A percentile compares a stretch with the other conserved stretches of the same genome.
phyloP scores from a whole-genome alignment of 2,113 vertebrate species.

The Austrofundulus limnaeus region DNA sequence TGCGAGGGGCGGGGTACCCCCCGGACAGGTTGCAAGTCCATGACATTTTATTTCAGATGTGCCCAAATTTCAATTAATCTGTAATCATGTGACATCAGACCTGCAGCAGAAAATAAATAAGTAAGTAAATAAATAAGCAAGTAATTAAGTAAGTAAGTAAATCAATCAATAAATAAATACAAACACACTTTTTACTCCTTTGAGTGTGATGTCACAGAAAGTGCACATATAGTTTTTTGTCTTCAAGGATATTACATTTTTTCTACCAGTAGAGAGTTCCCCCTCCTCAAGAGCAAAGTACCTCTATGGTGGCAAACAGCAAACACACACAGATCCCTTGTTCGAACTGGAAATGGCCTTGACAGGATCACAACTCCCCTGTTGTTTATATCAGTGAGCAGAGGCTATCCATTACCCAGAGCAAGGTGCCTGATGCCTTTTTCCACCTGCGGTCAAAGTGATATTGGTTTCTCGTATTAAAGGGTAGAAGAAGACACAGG shows the following conservation, averaged over 20 bases:
- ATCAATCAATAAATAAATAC: too few relatives aligned
- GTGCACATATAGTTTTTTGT: conserved; percentile 52
- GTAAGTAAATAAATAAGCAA: too few relatives aligned
- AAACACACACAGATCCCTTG: conserved; percentile 60
- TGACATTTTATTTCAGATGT: conserved; percentile 60
- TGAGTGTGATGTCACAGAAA: conserved; percentile 64
- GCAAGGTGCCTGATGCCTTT: conserved; percentile 66
- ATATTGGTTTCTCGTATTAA: conserved; percentile 69
- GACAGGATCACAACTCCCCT: conserved; percentile 64
- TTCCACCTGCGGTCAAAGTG: conserved; percentile 58
- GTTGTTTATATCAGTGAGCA: conserved; percentile 65
- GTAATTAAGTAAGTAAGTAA: too few relatives aligned
- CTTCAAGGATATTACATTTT: conserved; percentile 65
- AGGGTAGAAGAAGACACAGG: conserved; percentile 33
- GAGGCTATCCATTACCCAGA: conserved; percentile 67
- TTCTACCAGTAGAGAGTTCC: conserved; percentile 46
- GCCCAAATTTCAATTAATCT: conserved; percentile 54
- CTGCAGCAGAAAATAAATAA: conserved; percentile 16
- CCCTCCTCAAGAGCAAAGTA: conserved; percentile 47
- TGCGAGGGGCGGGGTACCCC: too few relatives aligned
- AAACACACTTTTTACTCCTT: conserved; percentile 50
- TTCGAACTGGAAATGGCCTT: conserved; percentile 50
- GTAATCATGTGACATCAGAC: conserved; percentile 46
- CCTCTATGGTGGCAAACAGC: conserved; percentile 37
- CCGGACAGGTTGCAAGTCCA: too few relatives aligned